These are phyloP conservation scores for Propithecus deckenii DNA, from an alignment of 2,797 vertebrate genomes.

Conservation along the genomic window DNA sequence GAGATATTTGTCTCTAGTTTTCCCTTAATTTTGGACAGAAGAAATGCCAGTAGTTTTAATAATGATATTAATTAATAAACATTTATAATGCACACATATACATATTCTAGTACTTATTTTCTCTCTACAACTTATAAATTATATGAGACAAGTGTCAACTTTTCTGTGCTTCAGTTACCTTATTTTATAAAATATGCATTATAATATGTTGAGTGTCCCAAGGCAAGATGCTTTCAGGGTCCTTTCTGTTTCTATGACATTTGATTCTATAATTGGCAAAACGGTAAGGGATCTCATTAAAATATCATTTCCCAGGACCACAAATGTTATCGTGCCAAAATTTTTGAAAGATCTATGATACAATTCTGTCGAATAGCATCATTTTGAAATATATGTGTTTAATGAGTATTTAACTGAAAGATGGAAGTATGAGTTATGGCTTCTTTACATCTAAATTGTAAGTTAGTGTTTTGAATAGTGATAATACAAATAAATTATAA, in stretches of 20 bases:
- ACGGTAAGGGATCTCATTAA: constrained; percentile 13
- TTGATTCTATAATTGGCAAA: constrained; percentile 42
- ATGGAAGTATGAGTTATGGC: background rate
- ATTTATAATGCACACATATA: background rate
- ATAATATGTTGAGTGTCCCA: constrained; percentile 10
- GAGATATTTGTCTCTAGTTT: background rate
- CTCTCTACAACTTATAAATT: background rate
- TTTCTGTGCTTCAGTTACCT: background rate
- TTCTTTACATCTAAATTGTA: background rate
- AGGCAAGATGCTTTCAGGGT: constrained; percentile 7
- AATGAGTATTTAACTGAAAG: constrained; percentile 25
- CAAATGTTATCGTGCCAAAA: constrained; percentile 23
- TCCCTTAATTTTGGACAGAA: background rate
- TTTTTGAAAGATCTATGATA: background rate
- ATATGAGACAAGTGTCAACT: background rate
- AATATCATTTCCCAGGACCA: background rate
- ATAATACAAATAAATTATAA: background rate
- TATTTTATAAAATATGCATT: constrained; percentile 37
- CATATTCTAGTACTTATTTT: background rate
- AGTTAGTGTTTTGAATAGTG: constrained; percentile 21
- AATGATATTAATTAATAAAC: background rate
- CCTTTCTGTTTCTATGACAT: constrained; percentile 9
- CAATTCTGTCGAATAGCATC: background rate
- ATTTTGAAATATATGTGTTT: background rate
- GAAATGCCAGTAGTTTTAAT: background rate